These are phyloP conservation scores for Eubasilissa splendida DNA, from an alignment of 2,888 invertebrate species.

Conservation along the genomic window DNA sequence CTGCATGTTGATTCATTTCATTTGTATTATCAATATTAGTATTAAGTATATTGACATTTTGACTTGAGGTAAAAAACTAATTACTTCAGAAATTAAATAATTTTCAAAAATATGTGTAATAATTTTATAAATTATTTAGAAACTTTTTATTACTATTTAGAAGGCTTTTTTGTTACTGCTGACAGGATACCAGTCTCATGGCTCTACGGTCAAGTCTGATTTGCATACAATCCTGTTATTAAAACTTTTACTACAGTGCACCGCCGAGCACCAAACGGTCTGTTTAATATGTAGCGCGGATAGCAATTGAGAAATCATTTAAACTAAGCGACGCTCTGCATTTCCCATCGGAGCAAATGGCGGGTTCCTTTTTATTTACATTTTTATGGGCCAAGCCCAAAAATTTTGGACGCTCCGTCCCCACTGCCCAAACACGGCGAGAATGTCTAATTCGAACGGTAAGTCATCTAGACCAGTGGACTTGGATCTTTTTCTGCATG, in stretches of 20 bases:
- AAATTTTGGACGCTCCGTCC: conserved; percentile 55
- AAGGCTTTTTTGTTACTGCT: no score
- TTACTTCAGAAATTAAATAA: no score
- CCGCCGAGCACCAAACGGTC: conserved; percentile 14
- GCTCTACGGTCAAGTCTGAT: neutral
- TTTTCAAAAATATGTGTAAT: no score
- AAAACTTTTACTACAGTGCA: conserved; percentile 22
- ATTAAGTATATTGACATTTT: no score
- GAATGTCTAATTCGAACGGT: conserved; percentile 59
- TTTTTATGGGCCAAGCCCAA: conserved; percentile 58
- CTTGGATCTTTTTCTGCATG: conserved; percentile 4
- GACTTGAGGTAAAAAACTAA: no score
- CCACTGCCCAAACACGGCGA: conserved; percentile 42
- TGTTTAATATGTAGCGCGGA: conserved; percentile 39
- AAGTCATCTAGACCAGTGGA: conserved; percentile 43
- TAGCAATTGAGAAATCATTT: conserved; percentile 52
- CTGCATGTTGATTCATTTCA: no score
- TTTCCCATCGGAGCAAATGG: conserved; percentile 49
- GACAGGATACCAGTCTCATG: no score
- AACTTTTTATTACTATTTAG: no score
- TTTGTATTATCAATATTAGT: no score
- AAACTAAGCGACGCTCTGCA: conserved; percentile 51
- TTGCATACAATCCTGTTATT: conserved; percentile 36
- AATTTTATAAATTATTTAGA: no score
- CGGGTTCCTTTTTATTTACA: conserved; percentile 54